Evolutionary conservation across 2,888 invertebrate species (phyloP).

Genomic region (Charanyca ferruginea): DNA sequence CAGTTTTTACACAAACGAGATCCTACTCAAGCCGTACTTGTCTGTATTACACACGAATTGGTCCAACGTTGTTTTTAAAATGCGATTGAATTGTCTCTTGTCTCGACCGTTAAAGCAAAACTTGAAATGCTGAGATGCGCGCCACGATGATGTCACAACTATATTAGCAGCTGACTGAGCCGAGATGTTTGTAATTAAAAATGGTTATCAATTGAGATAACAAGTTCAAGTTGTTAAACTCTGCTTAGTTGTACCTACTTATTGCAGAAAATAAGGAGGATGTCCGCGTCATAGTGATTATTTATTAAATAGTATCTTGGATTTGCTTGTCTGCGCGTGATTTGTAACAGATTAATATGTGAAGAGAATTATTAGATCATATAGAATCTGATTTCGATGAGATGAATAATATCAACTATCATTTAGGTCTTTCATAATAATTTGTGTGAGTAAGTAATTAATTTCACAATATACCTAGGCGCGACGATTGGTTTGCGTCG

Average conservation of each 20-base stretch:
- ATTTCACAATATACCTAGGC: too few species aligned
- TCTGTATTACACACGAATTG: constrained; percentile 30
- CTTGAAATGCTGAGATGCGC: constrained; percentile 55
- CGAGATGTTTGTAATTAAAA: constrained; percentile 60
- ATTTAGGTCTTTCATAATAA: not conserved
- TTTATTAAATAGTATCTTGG: not conserved
- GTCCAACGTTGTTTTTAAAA: constrained; percentile 41
- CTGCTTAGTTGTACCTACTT: constrained; percentile 14
- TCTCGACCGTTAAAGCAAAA: constrained; percentile 60
- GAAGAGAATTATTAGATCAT: too few species aligned
- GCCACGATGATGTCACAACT: constrained; percentile 75
- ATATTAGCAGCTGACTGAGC: constrained; percentile 70
- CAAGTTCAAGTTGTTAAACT: constrained; percentile 64
- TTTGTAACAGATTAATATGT: not conserved
- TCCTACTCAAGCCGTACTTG: constrained; percentile 34
- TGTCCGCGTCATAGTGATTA: constrained; percentile 3
- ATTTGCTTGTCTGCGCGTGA: not conserved
- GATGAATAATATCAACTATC: not conserved
- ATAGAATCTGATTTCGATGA: not conserved
- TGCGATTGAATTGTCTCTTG: constrained; percentile 28
- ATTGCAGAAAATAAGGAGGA: constrained; percentile 16
- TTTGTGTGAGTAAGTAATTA: too few species aligned
- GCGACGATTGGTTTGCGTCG: constrained; percentile 13
- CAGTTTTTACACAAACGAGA: constrained; percentile 13
- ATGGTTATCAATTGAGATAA: constrained; percentile 73